Base-by-base conservation (phyloP, 2,888 invertebrate species). In the Phoenoteleia sp. region DNA sequence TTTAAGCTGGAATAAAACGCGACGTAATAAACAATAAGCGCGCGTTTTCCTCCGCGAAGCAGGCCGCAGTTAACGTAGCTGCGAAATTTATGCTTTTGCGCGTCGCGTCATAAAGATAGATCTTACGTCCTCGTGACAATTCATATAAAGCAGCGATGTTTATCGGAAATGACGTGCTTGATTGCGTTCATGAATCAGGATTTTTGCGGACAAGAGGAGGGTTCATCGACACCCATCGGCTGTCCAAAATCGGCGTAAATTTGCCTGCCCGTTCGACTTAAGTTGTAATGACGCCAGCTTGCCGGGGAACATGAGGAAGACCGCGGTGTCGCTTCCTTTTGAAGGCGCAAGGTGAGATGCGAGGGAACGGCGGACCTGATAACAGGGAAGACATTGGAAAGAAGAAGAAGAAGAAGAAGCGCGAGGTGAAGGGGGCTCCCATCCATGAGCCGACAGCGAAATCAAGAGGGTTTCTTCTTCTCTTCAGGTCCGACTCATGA, bases 401-500 rank as follows among this genome's bases (percentile, higher is more conserved):
- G 39, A 56, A 71, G 69, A 58, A 77, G 66, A 74, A 47, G 76
- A 64, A 42, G 33, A 80, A 56, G 80, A 52, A 67, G 49, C 39
- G 47, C 76, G 74, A 84, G 47, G 56, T 67, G 39, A 75, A 84
- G 85, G 81, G 75, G 77, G 86, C 79, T 76, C 77, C 84, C 80
- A 79, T 85, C 82, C 81, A 79, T 81, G 79, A 71, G 86, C 58
- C 86, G 88, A 88, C 89, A 88, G 82, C 87, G 86, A 88, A 87
- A 90, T 89, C 83, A 88, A 87, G 81, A 85, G 75, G 87, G 87
- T 77, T 75, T 81, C 87, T 89, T 89, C 88, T 87, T 77, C 76
- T 81, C 87, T 89, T 89, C 88, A 81, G 82, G 81, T 81, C 76
- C 87, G 85, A 88, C 88, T 66, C 81, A 90, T 88, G 90, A 91